Evolutionary conservation across 2,797 vertebrate genomes (phyloP), one percentile per base, ranked within the genome.

Genomic region (Cephalopachus bancanus): DNA sequence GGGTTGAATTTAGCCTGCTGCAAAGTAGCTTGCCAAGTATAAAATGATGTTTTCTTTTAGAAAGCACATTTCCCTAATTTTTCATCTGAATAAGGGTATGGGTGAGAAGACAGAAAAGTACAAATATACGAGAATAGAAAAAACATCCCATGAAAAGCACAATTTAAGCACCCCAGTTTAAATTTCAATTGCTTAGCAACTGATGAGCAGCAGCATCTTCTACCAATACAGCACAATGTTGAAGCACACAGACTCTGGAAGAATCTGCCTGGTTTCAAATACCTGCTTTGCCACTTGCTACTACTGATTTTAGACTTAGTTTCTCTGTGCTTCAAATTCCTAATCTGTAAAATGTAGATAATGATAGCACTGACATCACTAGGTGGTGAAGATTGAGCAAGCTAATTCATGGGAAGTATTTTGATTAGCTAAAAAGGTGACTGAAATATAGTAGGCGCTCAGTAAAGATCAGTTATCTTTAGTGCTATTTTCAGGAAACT

Each of bases 31-130:
- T 30, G 76, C 10, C 44, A 87, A 93, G 60, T 83, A 92, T 2
- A 91, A 33, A 80, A 90, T 72, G 26, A 57, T 4, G 44, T 71
- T 80, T 91, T 89, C 76, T 84, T 92, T 96, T 67, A 88, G 28
- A 93, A 93, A 92, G 24, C 53, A 0, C 44, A 92, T 53, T 85
- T 95, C 10, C 59, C 1, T 78, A 83, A 83, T 80, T 93, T 88
- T 92, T 89, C 80, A 89, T 93, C 79, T 30, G 19, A 85, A 75
- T 53, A 37, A 86, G 49, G 62, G 37, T 84, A 81, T 74, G 65
- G 10, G 14, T 28, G 12, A 28, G 74, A 81, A 71, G 49, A 97
- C 17, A 94, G 30, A 83, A 76, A 97, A 78, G 28, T 65, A 88
- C 16, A 67, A 74, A 90, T 53, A n/a, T 2, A 59, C 55, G 14